These are phyloP conservation scores for Ciconia boyciana DNA, from an alignment of 2,113 vertebrate species.

Conservation along the genomic window DNA sequence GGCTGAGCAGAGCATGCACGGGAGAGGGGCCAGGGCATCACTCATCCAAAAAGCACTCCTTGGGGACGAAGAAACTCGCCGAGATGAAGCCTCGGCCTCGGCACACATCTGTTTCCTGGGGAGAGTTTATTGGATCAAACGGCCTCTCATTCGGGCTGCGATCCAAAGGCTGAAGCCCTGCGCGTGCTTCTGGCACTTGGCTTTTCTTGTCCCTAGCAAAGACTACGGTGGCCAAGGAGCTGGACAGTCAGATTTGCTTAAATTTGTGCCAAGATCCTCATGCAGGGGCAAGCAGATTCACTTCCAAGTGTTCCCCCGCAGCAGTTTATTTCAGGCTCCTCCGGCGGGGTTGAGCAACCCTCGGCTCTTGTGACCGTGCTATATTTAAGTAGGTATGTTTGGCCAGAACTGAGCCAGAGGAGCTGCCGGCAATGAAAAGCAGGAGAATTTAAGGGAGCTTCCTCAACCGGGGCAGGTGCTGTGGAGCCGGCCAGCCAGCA, in stretches of 20 bases:
- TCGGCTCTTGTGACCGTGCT: background rate
- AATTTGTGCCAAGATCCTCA: background rate
- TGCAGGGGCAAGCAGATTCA: background rate
- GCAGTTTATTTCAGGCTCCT: background rate
- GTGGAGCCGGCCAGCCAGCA: background rate
- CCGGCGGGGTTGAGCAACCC: background rate
- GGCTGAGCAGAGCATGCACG: background rate
- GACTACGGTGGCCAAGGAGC: background rate
- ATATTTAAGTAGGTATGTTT: background rate
- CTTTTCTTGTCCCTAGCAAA: background rate
- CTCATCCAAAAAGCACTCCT: background rate
- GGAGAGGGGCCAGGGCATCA: background rate
- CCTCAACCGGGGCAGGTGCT: background rate
- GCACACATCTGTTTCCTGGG: background rate
- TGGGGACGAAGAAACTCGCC: background rate
- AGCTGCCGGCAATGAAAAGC: background rate
- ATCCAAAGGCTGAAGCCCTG: background rate
- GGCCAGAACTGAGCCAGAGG: background rate
- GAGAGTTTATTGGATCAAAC: background rate
- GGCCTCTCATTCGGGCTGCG: accelerated
- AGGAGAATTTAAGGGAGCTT: background rate
- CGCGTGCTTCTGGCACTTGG: background rate
- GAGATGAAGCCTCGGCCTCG: background rate
- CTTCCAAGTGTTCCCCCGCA: background rate
- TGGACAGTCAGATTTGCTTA: background rate